Evolutionary conservation across 2,797 vertebrate species (phyloP).

Genomic region (Pteronotus mesoamericanus): DNA sequence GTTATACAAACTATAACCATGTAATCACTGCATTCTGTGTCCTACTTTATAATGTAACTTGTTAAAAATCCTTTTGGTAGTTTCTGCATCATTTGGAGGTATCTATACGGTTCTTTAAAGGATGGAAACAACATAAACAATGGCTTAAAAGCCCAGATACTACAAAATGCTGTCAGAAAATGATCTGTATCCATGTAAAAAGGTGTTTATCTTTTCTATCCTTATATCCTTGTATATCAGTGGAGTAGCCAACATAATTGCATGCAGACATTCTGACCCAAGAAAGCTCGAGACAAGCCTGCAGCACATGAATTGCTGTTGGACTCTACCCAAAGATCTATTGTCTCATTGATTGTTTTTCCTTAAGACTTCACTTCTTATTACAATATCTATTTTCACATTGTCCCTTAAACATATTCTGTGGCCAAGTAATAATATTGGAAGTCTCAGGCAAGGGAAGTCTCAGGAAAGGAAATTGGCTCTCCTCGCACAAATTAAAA

Average conservation of each 20-base stretch:
- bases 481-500: not conserved
- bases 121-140: not conserved
- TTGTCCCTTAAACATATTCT: conserved; percentile 18
- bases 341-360: conserved; percentile 17
- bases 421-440: not conserved
- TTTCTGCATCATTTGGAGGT: not conserved
- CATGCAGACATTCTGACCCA: not conserved
- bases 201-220: not conserved
- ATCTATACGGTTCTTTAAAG: not conserved
- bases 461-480: not conserved
- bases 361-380: not conserved
- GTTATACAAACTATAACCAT: not conserved
- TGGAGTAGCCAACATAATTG: not conserved
- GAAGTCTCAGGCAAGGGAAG: not conserved
- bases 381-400: not conserved
- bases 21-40: not conserved
- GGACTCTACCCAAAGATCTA: not conserved
- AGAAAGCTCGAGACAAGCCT: not conserved
- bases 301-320: not conserved
- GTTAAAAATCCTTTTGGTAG: not conserved
- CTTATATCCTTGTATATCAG: not conserved
- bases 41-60: not conserved
- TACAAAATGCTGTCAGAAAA: not conserved
- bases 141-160: not conserved
- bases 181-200: not conserved